These are phyloP conservation scores for Cerceris ruficornis DNA, from an alignment of 2,888 invertebrate genomes.

Conservation along the genomic window DNA sequence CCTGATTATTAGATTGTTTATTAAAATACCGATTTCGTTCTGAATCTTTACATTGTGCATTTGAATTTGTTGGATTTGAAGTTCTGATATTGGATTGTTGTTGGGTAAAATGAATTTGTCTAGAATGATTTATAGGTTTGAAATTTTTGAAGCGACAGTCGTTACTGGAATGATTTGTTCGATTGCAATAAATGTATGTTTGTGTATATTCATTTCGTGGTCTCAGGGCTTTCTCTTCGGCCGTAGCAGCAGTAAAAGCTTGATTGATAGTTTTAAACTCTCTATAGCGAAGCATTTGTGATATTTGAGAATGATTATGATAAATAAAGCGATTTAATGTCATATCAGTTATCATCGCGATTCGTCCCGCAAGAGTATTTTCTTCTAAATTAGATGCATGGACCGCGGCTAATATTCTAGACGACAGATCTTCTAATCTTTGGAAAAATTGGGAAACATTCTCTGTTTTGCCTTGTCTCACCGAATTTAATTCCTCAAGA, in stretches of 20 bases:
- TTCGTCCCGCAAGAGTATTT: too few relatives aligned
- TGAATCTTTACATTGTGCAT: too few relatives aligned
- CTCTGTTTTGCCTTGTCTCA: constrained; percentile 11
- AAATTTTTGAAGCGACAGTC: too few relatives aligned
- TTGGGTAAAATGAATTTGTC: too few relatives aligned
- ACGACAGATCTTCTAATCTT: not conserved
- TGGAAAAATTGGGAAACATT: constrained; percentile 4
- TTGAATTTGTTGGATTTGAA: too few relatives aligned
- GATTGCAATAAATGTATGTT: not conserved
- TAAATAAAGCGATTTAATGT: not conserved
- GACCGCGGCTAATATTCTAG: not conserved
- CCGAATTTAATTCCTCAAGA: constrained; percentile 10
- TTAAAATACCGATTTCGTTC: too few relatives aligned
- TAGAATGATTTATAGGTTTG: too few relatives aligned
- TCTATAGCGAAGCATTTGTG: constrained; percentile 11
- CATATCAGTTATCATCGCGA: too few relatives aligned
- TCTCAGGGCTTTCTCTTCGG: not conserved
- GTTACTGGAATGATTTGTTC: too few relatives aligned
- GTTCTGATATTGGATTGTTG: too few relatives aligned
- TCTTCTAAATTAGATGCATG: too few relatives aligned
- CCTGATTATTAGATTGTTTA: too few relatives aligned
- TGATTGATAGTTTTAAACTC: constrained; percentile 10
- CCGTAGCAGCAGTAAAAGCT: constrained; percentile 10
- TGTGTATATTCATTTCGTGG: not conserved
- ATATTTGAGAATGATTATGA: constrained; percentile 7